Evolutionary conservation across 2,113 vertebrate species (phyloP), one percentile per base, ranked within the genome.

Genomic region (Copsychus sechellarum): DNA sequence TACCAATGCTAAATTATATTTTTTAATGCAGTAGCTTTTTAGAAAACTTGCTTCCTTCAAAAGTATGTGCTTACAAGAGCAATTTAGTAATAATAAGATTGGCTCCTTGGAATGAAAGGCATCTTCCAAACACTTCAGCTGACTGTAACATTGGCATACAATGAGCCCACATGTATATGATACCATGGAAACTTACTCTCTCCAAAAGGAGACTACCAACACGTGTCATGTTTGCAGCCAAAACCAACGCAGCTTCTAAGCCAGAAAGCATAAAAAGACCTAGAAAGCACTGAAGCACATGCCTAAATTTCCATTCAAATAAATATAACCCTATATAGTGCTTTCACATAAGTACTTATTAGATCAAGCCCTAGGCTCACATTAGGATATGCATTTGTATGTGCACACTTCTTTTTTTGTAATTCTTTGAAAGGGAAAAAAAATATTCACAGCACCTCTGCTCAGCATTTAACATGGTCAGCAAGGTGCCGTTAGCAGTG

Each of bases 401-500:
- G 19, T 45, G 28, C 8, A 16, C 0, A 0, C 15, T 10, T 23
- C 4, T 22, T 60, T 42, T 19, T n/a, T 43, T 64, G 17, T 6
- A 47, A 7, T 54, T 74, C 12, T 54, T 71, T 80, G 34, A 72
- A 74, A 76, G 48, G 17, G 73, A 20, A 66, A 67, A 48, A 33
- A 31, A 66, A 33, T 28, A 62, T 28, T 86, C 47, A 62, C 28
- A 93, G 74, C 29, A 78, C 13, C 43, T 50, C 5, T 2, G 29
- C 40, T 66, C 38, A 73, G 56, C 48, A 74, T 54, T 51, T 74
- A 81, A 56, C 17, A 15, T 3, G 58, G 29, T 24, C 70, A 92
- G 57, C 66, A 93, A 90, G 20, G 36, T 79, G 66, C 36, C 34
- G 76, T 67, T 72, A 74, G 71, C 38, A 56, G 26, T 56, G 74